These are phyloP conservation scores for Squalus acanthias DNA, from an alignment of 2,797 vertebrate species.

Conservation along the genomic window DNA sequence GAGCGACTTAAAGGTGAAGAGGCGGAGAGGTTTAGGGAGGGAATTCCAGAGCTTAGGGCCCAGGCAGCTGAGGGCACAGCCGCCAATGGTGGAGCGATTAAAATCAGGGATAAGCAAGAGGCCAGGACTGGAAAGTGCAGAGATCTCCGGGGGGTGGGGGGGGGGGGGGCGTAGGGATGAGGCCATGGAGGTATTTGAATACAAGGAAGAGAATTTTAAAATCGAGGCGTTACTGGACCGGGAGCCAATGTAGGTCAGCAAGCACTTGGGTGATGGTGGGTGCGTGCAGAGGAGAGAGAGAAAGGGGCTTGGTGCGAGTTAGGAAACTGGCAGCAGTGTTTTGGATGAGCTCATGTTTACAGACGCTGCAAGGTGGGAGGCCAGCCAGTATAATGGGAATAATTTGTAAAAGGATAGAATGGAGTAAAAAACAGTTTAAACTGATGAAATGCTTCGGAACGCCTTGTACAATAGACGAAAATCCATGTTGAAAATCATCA, in stretches of 20 bases:
- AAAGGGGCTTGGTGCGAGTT: no score
- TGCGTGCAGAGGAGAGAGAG: no score
- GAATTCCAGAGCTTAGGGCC: no score
- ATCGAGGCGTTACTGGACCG: neutral
- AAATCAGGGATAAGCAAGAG: neutral
- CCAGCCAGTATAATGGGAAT: neutral
- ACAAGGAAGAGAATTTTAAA: neutral
- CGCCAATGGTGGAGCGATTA: neutral
- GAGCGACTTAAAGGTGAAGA: no score
- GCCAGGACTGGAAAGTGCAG: neutral
- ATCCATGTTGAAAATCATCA: neutral
- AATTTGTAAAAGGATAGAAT: neutral
- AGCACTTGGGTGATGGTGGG: no score
- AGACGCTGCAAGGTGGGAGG: neutral
- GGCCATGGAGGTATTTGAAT: no score
- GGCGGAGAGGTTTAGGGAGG: no score
- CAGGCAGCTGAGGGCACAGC: no score
- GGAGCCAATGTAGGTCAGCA: neutral
- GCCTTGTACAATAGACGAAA: neutral
- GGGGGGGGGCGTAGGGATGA: no score
- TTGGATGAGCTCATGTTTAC: neutral
- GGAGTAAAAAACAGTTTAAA: neutral
- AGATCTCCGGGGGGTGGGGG: neutral
- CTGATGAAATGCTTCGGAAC: neutral
- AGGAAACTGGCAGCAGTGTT: neutral